Percentiles rank a stretch among this genome's conserved stretches.
Evolutionary conservation across 2,888 invertebrate species (phyloP).

Genomic region (Acanthococcus lagerstroemiae): DNA sequence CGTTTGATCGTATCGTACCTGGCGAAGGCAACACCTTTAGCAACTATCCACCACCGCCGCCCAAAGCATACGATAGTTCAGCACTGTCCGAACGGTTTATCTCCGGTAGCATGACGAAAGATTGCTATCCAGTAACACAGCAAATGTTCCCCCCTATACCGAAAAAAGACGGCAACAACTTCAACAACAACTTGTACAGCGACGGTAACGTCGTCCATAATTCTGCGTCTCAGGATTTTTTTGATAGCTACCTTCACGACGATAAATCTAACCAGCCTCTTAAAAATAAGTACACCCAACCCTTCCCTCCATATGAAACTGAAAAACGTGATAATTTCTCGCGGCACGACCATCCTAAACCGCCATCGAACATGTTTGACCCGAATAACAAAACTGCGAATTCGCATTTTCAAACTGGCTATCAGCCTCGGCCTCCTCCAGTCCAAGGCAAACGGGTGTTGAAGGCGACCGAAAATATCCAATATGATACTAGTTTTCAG

Average conservation of each 20-base stretch:
- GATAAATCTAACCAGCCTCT: no score
- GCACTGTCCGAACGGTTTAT: constrained; percentile 6
- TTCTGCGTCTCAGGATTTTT: constrained; percentile 14
- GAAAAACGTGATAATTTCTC: background rate
- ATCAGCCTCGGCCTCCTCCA: background rate
- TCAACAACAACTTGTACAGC: background rate
- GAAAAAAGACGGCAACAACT: background rate
- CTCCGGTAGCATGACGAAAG: constrained; percentile 12
- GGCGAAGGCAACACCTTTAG: constrained; percentile 41
- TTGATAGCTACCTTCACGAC: constrained; percentile 7
- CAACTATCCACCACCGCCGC: background rate
- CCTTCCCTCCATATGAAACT: background rate
- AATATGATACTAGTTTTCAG: background rate
- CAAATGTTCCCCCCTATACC: background rate
- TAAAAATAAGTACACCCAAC: constrained; percentile 4
- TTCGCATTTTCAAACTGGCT: background rate
- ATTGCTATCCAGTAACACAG: background rate
- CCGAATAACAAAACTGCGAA: constrained; percentile 1
- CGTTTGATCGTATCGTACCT: constrained; percentile 48
- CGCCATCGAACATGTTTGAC: background rate
- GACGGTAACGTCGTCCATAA: background rate
- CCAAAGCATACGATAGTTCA: background rate
- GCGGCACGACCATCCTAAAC: background rate
- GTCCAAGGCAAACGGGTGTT: background rate
- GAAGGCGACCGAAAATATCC: background rate